phyloP scores from a whole-genome alignment of 2,113 vertebrate genomes.

The Chloebia gouldiae region DNA sequence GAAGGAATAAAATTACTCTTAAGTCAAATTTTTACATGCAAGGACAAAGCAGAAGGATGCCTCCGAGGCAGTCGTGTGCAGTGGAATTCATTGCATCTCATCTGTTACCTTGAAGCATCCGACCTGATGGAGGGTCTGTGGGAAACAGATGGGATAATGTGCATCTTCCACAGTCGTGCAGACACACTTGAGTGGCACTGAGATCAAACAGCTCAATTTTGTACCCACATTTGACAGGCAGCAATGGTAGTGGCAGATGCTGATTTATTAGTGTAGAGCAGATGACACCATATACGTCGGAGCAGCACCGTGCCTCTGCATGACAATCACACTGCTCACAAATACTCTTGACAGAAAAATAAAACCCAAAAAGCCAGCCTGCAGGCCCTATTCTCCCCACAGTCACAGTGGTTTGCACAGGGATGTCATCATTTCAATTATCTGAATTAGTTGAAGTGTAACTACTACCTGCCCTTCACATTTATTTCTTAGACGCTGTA shows the following conservation, averaged over 20 bases:
- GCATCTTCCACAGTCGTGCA: not conserved
- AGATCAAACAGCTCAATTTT: not conserved
- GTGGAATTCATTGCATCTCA: not conserved
- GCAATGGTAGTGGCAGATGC: conserved; percentile 10
- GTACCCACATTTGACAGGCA: not conserved
- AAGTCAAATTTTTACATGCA: not conserved
- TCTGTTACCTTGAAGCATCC: not conserved
- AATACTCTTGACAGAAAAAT: not conserved
- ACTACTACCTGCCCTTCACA: not conserved
- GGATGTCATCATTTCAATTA: not conserved
- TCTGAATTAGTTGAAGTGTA: not conserved
- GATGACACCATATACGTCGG: not conserved
- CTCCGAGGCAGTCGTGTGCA: not conserved
- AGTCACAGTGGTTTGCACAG: not conserved
- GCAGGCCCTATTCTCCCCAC: not conserved
- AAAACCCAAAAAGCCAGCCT: not conserved
- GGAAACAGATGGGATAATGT: conserved; percentile 19
- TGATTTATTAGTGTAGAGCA: not conserved
- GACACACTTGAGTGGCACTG: conserved; percentile 3
- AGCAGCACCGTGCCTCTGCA: not conserved
- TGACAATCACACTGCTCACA: not conserved
- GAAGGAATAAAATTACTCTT: not conserved
- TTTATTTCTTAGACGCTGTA: not conserved
- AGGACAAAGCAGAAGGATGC: not conserved
- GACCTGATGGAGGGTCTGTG: not conserved